Evolutionary conservation across 2,797 vertebrate genomes (phyloP).

Genomic region (Sebastes elongatus): DNA sequence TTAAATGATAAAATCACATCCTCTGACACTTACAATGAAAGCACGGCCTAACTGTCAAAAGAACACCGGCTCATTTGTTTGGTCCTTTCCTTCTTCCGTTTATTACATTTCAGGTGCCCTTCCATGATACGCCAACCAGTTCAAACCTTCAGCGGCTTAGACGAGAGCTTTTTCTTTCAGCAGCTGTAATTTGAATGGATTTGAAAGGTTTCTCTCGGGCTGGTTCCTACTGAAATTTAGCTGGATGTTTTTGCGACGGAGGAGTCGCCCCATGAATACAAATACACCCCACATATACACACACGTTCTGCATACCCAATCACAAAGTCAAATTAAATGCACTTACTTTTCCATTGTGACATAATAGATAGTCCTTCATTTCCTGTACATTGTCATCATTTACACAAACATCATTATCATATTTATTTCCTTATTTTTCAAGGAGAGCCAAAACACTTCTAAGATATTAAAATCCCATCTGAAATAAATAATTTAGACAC

Average conservation of each 20-base stretch:
- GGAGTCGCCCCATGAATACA: conserved; percentile 42
- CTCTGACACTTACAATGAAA: conserved; percentile 77
- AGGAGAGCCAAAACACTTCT: conserved; percentile 10
- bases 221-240: conserved; percentile 55
- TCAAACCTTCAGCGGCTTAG: conserved; percentile 41
- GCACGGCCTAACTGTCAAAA: conserved; percentile 75
- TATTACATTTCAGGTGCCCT: conserved; percentile 70
- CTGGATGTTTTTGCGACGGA: conserved; percentile 38
- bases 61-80: conserved; percentile 80
- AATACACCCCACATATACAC: neutral
- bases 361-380: conserved; percentile 3
- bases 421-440: conserved; percentile 28
- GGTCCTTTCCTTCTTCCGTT: conserved; percentile 53
- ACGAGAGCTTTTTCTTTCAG: conserved; percentile 56
- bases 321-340: conserved; percentile 19
- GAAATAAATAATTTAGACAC: conserved; percentile 41
- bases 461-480: conserved; percentile 22
- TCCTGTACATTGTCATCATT: conserved; percentile 7
- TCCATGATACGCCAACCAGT: conserved; percentile 57
- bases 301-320: neutral
- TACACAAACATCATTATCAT: conserved; percentile 22
- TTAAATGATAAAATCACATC: conserved; percentile 82
- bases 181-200: conserved; percentile 71
- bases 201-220: conserved; percentile 58
- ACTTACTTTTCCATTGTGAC: conserved; percentile 16